A percentile compares a stretch with the other conserved stretches of the same genome.
Conservation (phyloP, 2,888 invertebrate species). For the Megaustenia siamemsis region DNA sequence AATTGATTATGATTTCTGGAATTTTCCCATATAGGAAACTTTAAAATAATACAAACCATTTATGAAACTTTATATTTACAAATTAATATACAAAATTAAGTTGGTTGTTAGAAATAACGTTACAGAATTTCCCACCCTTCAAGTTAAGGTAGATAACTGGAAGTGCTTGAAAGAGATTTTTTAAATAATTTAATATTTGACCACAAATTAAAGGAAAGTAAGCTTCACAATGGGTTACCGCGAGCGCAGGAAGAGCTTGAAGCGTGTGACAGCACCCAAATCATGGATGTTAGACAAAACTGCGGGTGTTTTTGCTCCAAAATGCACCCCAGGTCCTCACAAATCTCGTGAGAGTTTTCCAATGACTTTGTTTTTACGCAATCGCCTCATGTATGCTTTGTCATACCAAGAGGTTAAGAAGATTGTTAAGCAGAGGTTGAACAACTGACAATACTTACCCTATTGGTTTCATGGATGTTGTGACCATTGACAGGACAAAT, state of each 20-base stretch:
- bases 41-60: too few relatives aligned
- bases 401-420: conserved; percentile 97
- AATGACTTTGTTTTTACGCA: conserved; percentile 96
- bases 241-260: conserved; percentile 99
- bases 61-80: too few relatives aligned
- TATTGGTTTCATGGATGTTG: conserved; percentile 99
- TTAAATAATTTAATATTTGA: too few relatives aligned
- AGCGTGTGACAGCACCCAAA: conserved; percentile 98
- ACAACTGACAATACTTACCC: conserved; percentile 99
- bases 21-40: too few relatives aligned
- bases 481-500: too few relatives aligned
- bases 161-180: too few relatives aligned
- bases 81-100: too few relatives aligned
- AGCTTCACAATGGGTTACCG: conserved; percentile 84
- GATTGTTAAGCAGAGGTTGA: conserved; percentile 97
- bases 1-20: too few relatives aligned
- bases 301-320: conserved; percentile 96
- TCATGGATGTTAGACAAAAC: conserved; percentile 99
- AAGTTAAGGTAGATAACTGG: too few relatives aligned
- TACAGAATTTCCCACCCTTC: too few relatives aligned
- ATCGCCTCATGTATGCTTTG: conserved; percentile 98
- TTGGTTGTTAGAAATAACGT: too few relatives aligned
- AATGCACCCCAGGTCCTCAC: conserved; percentile 98
- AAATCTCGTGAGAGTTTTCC: conserved; percentile 98
- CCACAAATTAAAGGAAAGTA: too few relatives aligned